Evolutionary conservation across 2,113 vertebrate species (phyloP).

Genomic region (Eleginops maclovinus): DNA sequence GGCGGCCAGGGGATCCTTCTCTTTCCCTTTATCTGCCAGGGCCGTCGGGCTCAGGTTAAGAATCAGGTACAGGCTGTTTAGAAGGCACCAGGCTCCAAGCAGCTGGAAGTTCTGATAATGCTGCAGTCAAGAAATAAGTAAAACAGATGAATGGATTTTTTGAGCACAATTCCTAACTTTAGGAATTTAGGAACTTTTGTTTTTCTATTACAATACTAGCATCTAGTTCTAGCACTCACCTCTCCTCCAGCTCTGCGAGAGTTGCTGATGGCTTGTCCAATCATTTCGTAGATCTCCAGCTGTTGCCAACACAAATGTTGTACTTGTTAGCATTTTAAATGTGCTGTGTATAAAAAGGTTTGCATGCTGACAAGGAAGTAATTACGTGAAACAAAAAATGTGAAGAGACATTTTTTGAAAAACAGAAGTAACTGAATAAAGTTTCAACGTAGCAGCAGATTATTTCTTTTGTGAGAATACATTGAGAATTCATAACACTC

Average conservation of each 20-base stretch:
- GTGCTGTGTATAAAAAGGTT: not conserved
- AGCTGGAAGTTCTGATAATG: constrained; percentile 99
- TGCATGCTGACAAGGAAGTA: not conserved
- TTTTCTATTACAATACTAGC: not conserved
- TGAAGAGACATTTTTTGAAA: too few species aligned
- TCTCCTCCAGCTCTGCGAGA: constrained; percentile 97
- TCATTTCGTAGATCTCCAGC: constrained; percentile 99
- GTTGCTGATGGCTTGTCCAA: constrained; percentile 95
- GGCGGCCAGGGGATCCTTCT: constrained; percentile 97
- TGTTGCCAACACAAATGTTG: constrained; percentile 71
- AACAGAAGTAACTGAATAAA: not conserved
- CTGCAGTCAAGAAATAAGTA: constrained; percentile 70
- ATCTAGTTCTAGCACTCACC: constrained; percentile 79
- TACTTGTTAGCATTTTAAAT: constrained; percentile 21
- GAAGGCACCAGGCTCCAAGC: constrained; percentile 96
- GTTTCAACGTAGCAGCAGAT: not conserved
- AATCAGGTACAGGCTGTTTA: constrained; percentile 98
- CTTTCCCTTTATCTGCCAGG: constrained; percentile 97
- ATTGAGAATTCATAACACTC: constrained; percentile 70
- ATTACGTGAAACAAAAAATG: not conserved
- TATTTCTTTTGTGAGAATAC: not conserved
- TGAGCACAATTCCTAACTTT: too few species aligned
- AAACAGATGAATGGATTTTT: not conserved
- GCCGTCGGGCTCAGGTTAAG: constrained; percentile 96
- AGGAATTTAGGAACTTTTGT: too few species aligned